Percentiles rank a stretch among this genome's conserved stretches.
Conservation (phyloP, 2,113 vertebrate genomes). For the Illadopsis cleaveri region DNA sequence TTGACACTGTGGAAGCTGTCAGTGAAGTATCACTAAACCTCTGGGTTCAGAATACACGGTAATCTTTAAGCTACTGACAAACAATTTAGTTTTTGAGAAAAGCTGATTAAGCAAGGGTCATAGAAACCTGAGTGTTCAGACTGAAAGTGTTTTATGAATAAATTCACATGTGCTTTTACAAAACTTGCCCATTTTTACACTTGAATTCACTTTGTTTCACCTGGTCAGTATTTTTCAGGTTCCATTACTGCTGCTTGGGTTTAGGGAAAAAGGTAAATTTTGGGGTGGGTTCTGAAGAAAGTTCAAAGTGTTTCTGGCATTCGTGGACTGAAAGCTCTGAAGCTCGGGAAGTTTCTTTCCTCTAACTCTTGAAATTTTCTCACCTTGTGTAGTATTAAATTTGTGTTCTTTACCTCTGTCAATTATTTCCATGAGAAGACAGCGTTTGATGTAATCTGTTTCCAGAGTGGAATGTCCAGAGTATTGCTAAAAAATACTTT, state of each 20-base stretch:
- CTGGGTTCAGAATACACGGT: background rate
- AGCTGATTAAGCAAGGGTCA: conserved; percentile 1
- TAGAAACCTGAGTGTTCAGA: background rate
- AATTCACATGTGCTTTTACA: background rate
- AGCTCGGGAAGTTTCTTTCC: background rate
- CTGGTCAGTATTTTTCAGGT: background rate
- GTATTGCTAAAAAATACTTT: background rate
- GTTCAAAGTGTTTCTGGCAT: background rate
- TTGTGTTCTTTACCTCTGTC: background rate
- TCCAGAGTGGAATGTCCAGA: background rate
- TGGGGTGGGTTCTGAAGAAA: background rate
- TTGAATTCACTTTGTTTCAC: background rate
- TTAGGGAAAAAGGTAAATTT: background rate
- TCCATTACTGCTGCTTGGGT: background rate
- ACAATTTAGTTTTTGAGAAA: conserved; percentile 15
- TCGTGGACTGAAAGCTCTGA: background rate
- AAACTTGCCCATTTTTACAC: background rate
- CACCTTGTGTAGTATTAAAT: conserved; percentile 28
- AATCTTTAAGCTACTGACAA: conserved; percentile 22
- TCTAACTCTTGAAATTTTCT: background rate
- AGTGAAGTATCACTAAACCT: background rate
- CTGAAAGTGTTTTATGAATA: background rate
- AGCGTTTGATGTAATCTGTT: background rate
- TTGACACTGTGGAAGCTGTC: background rate
- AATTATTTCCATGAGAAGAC: conserved; percentile 11